A percentile compares a stretch with the other conserved stretches of the same genome.
These are phyloP conservation scores for Clunio marinus DNA, from an alignment of 2,888 invertebrate genomes.

Conservation along the genomic window DNA sequence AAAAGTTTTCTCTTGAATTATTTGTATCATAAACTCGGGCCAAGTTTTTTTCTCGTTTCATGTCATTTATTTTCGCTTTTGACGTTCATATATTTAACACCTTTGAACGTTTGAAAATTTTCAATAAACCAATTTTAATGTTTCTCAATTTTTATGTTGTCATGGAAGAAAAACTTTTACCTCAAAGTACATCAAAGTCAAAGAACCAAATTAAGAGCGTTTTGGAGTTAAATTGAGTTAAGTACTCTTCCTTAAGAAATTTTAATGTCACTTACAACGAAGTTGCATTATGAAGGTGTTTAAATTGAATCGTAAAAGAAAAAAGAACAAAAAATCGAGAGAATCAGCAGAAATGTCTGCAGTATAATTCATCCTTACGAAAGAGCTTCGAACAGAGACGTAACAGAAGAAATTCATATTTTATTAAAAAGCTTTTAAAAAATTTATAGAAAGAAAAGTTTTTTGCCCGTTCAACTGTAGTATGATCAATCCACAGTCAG, in stretches of 20 bases:
- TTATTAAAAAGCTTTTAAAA: neutral
- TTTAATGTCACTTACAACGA: neutral
- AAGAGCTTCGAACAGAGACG: neutral
- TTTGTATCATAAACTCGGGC: too few species aligned
- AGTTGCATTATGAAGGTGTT: neutral
- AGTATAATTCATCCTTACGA: neutral
- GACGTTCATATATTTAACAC: too few species aligned
- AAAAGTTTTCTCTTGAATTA: too few species aligned
- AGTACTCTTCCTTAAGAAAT: neutral
- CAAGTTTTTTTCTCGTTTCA: too few species aligned
- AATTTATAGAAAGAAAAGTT: slow-evolving; percentile 6
- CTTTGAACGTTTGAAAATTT: too few species aligned
- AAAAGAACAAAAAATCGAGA: neutral
- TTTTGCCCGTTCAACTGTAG: too few species aligned
- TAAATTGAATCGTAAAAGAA: neutral
- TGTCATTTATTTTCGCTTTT: too few species aligned
- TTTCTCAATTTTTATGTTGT: too few species aligned
- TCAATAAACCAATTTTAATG: too few species aligned
- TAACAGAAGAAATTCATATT: neutral
- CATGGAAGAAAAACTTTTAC: too few species aligned
- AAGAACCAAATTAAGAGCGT: neutral
- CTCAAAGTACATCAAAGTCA: neutral
- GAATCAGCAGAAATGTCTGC: neutral
- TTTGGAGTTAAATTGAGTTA: neutral
- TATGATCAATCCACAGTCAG: too few species aligned